These are phyloP conservation scores for Drosophila truncata DNA, from an alignment of 1,140 invertebrate species.

Conservation along the genomic window DNA sequence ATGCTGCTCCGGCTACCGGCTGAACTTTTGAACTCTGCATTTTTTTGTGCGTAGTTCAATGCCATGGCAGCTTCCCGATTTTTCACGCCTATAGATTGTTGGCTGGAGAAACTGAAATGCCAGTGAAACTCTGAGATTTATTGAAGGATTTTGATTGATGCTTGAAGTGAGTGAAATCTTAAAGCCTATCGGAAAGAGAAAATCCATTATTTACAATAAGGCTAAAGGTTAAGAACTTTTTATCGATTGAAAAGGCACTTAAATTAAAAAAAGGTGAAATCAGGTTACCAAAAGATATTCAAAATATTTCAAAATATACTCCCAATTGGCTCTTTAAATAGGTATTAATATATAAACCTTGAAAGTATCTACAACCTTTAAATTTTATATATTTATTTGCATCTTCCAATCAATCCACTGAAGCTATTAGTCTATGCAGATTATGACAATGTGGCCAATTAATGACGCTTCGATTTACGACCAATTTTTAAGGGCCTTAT, in stretches of 20 bases:
- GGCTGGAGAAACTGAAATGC: conserved; percentile 31
- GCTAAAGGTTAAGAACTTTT: neutral
- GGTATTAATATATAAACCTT: neutral
- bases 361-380: neutral
- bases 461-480: conserved; percentile 34
- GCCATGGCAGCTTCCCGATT: conserved; percentile 38
- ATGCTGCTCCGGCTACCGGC: conserved; percentile 42
- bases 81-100: conserved; percentile 32
- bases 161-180: conserved; percentile 28
- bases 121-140: conserved; percentile 45
- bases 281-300: neutral
- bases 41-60: conserved; percentile 52
- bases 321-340: neutral
- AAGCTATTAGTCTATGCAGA: conserved; percentile 15
- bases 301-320: neutral
- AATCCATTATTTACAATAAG: neutral
- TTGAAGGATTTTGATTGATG: conserved; percentile 54
- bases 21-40: conserved; percentile 62
- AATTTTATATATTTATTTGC: neutral
- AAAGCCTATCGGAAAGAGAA: conserved; percentile 9
- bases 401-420: conserved; percentile 13
- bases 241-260: neutral
- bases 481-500: conserved; percentile 32
- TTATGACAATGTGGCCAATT: conserved; percentile 33
- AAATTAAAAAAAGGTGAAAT: neutral